These are phyloP conservation scores for Peromyscus eremicus DNA, from an alignment of 2,797 vertebrate genomes.

Conservation along the genomic window DNA sequence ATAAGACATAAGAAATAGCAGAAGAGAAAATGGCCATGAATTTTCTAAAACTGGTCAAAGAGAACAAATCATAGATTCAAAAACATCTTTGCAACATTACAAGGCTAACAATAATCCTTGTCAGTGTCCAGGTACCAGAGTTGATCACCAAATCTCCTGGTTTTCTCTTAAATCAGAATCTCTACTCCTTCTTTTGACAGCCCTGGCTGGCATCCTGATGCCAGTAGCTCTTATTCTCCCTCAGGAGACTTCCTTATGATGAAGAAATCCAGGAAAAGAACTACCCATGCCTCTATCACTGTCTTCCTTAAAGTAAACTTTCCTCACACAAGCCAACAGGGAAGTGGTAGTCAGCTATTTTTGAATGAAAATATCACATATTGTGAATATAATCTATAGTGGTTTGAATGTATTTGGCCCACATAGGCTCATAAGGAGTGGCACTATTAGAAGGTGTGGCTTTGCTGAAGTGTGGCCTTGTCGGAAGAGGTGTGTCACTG, in stretches of 20 bases:
- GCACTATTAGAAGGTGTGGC: background rate
- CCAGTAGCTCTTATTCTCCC: background rate
- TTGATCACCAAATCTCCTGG: background rate
- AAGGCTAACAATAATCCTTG: background rate
- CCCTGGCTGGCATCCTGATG: background rate
- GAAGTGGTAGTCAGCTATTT: background rate
- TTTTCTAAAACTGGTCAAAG: conserved; percentile 13
- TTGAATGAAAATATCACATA: background rate
- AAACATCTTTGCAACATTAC: background rate
- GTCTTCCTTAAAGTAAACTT: background rate
- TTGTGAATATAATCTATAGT: background rate
- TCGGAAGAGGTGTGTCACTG: background rate
- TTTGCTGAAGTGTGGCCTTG: background rate
- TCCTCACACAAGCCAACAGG: background rate
- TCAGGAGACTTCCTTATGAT: background rate
- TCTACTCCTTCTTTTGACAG: background rate
- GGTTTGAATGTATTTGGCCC: background rate
- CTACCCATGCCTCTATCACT: background rate
- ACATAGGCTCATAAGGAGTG: background rate
- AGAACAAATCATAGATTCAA: background rate
- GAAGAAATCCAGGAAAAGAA: background rate
- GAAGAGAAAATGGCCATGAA: background rate
- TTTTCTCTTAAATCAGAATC: background rate
- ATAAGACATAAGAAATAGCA: conserved; percentile 45
- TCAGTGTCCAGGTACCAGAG: background rate